Evolutionary conservation across 2,113 vertebrate genomes (phyloP).

Genomic region (Typhlomys cinereus): DNA sequence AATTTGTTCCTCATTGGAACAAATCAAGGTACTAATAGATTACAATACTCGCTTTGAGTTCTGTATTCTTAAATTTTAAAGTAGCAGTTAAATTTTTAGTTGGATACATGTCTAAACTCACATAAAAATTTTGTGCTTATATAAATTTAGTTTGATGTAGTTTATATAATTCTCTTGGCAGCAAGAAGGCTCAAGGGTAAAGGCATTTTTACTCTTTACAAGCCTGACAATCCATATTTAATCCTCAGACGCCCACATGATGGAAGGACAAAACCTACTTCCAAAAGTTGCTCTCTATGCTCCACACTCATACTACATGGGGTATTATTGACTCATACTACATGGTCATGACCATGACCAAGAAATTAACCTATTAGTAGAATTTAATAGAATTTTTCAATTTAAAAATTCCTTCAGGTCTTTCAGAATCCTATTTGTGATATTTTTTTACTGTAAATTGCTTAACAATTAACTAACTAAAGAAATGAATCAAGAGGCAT

Average conservation of each 20-base stretch:
- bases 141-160: conserved; percentile 4
- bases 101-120: neutral
- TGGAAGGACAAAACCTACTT: too few species aligned
- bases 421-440: conserved; percentile 39
- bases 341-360: neutral
- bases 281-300: too few species aligned
- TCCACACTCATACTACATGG: too few species aligned
- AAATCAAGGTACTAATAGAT: conserved; percentile 34
- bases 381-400: conserved; percentile 17
- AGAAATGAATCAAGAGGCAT: conserved; percentile 22
- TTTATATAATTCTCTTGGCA: conserved; percentile 52
- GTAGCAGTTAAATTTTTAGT: neutral
- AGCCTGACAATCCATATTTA: too few species aligned
- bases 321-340: too few species aligned
- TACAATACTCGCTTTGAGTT: neutral
- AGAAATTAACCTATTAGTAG: conserved; percentile 38
- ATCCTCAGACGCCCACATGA: too few species aligned
- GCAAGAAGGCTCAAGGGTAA: too few species aligned
- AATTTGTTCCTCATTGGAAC: conserved; percentile 17
- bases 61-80: conserved; percentile 16
- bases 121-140: neutral
- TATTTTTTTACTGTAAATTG: conserved; percentile 44
- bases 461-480: conserved; percentile 27
- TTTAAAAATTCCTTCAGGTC: conserved; percentile 28
- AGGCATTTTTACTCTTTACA: too few species aligned